A percentile compares a stretch with the other conserved stretches of the same genome.
phyloP scores from a whole-genome alignment of 2,113 vertebrate species.

The Pan troglodytes region NHGRI_mPanTro3-v2.1_pri NC_072403.2:58323001-58323500 shows the following conservation, averaged over 20 bases:
- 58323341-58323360: slow-evolving; percentile 17
- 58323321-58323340: background rate
- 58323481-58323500: too few species aligned
- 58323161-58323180: background rate
- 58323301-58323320: background rate
- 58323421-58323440: background rate
- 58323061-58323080: background rate
- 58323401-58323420: background rate
- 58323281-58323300: background rate
- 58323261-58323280: background rate
- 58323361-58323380: background rate
- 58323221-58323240: background rate
- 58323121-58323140: background rate
- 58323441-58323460: background rate
- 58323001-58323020: background rate
- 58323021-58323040: background rate
- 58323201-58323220: background rate
- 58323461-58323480: slow-evolving; percentile 17
- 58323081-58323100: background rate
- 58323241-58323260: background rate
- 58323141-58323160: background rate
- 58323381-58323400: background rate
- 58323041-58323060: background rate
- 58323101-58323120: background rate
- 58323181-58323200: background rate